A percentile compares a stretch with the other conserved stretches of the same genome.
Evolutionary conservation across 2,113 vertebrate genomes (phyloP).

Genomic region (Calonectris borealis): DNA sequence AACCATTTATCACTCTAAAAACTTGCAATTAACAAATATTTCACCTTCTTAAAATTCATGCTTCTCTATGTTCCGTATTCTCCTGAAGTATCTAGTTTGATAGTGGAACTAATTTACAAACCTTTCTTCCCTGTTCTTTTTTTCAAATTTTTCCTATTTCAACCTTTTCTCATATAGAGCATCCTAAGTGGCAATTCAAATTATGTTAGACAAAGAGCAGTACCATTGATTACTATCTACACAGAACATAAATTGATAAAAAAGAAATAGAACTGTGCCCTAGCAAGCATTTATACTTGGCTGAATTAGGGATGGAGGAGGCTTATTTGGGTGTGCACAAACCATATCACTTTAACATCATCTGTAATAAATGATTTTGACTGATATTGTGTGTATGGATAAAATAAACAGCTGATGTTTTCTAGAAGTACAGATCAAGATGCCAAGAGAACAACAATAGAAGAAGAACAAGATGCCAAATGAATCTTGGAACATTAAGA

Average conservation of each 20-base stretch:
- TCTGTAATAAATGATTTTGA: neutral
- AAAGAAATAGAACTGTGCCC: neutral
- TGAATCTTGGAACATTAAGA: neutral
- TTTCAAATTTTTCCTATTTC: neutral
- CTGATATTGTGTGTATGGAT: neutral
- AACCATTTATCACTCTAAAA: neutral
- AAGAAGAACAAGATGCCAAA: neutral
- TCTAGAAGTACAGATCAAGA: neutral
- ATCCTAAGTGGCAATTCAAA: neutral
- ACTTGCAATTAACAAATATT: neutral
- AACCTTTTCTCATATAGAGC: neutral
- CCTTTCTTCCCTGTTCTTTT: neutral
- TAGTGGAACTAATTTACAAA: neutral
- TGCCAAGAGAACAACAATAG: neutral
- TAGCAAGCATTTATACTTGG: neutral
- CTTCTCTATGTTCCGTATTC: neutral
- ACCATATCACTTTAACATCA: rapidly evolving
- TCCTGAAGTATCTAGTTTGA: neutral
- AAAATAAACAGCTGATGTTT: neutral
- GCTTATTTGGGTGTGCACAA: neutral
- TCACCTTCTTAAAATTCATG: neutral
- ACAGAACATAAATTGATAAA: neutral
- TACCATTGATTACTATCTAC: neutral
- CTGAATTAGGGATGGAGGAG: neutral
- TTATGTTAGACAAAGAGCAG: neutral